Evolutionary conservation across 1,140 invertebrate species (phyloP).

Genomic region (Carcinoscorpius rotundicauda): DNA sequence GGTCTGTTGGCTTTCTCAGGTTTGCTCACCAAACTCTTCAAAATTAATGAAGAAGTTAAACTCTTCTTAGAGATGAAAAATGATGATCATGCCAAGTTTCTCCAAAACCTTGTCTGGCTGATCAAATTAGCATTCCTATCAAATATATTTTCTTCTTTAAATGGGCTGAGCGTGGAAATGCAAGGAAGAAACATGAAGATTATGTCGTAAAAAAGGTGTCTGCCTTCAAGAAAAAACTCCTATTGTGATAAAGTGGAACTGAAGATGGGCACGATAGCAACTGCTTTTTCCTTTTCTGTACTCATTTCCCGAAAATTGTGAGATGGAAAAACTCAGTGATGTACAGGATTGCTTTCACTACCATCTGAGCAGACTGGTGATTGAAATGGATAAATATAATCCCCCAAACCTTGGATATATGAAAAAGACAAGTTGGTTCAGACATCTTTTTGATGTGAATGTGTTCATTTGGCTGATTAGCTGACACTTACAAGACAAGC

Average conservation of each 20-base stretch:
- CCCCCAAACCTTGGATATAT: neutral
- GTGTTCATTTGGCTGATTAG: constrained; percentile 3
- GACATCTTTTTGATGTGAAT: constrained; percentile 6
- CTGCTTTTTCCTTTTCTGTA: constrained; percentile 7
- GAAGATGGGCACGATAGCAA: constrained; percentile 1
- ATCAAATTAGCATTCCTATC: constrained; percentile 9
- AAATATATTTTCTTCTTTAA: constrained; percentile 10
- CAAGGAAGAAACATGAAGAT: constrained; percentile 10
- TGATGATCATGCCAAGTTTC: constrained; percentile 1
- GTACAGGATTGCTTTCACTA: constrained; percentile 3
- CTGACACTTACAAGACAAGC: constrained; percentile 7
- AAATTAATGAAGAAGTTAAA: constrained; percentile 9
- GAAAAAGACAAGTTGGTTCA: constrained; percentile 4
- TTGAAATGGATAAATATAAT: constrained; percentile 6
- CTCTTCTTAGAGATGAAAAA: constrained; percentile 7
- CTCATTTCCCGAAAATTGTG: constrained; percentile 7
- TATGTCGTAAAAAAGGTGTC: constrained; percentile 7
- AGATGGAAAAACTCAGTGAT: constrained; percentile 7
- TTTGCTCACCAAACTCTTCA: constrained; percentile 6
- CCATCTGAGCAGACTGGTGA: neutral
- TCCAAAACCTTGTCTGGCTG: constrained; percentile 5
- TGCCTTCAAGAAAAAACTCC: constrained; percentile 9
- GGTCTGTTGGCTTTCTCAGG: constrained; percentile 11
- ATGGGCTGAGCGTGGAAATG: constrained; percentile 9
- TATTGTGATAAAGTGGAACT: constrained; percentile 7